Evolutionary conservation across 2,797 vertebrate species (phyloP).

Genomic region (Emys orbicularis): DNA sequence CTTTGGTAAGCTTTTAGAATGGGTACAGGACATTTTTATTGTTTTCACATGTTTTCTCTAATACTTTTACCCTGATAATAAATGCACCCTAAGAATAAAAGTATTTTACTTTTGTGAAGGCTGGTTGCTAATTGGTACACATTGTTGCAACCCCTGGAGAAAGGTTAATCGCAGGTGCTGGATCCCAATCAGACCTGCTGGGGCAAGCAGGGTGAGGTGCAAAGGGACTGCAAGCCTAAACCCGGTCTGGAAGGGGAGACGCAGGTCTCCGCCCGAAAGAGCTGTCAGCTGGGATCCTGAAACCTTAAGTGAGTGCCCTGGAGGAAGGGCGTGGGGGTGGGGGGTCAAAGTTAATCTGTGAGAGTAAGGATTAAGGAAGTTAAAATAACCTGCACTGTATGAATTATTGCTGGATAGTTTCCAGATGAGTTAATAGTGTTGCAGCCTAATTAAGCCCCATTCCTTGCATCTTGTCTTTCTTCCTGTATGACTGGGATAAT

Average conservation of each 20-base stretch:
- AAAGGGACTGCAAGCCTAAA: background rate
- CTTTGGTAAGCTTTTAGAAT: background rate
- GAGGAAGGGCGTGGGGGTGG: background rate
- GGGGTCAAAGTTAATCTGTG: too few species aligned
- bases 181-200: background rate
- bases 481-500: background rate
- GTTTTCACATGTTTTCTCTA: background rate
- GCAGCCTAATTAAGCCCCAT: background rate
- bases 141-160: background rate
- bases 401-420: background rate
- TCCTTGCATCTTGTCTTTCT: background rate
- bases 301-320: background rate
- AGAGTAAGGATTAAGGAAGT: background rate
- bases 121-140: background rate
- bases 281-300: background rate
- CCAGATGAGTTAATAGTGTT: background rate
- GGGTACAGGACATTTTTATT: background rate
- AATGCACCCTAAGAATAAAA: background rate
- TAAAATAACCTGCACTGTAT: background rate
- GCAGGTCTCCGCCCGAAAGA: background rate
- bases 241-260: background rate
- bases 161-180: background rate
- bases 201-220: too few species aligned
- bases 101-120: background rate
- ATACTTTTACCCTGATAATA: background rate